Evolutionary conservation across 2,888 invertebrate genomes (phyloP).

Genomic region (Gortyna flavago): DNA sequence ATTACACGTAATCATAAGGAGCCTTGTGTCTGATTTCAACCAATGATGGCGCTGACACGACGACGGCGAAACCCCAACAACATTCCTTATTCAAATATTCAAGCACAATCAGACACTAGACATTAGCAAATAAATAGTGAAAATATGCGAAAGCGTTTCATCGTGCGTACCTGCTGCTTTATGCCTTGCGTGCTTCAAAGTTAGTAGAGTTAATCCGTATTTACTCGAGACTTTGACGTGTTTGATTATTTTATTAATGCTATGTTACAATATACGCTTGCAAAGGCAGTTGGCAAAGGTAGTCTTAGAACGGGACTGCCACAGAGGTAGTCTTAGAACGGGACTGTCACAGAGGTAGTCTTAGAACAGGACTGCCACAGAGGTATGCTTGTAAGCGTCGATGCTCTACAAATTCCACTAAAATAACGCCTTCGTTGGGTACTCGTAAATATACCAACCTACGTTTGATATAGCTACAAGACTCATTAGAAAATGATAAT

Average conservation of each 20-base stretch:
- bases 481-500: conserved; percentile 2
- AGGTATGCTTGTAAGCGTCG: not conserved
- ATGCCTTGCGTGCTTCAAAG: conserved; percentile 26
- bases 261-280: not conserved
- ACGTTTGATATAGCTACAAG: not conserved
- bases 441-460: conserved; percentile 5
- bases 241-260: not conserved
- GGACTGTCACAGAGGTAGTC: not conserved
- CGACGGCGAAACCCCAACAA: not conserved
- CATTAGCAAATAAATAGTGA: conserved; percentile 8
- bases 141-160: conserved; percentile 22
- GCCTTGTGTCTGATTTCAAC: not conserved
- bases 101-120: too few relatives aligned
- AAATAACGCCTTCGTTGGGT: not conserved
- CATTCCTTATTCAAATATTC: not conserved
- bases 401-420: not conserved
- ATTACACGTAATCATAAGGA: not conserved
- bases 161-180: not conserved
- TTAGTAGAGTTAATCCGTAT: conserved; percentile 2
- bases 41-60: too few relatives aligned
- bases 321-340: not conserved
- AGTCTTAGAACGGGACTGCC: not conserved
- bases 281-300: too few relatives aligned
- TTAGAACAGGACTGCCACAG: not conserved
- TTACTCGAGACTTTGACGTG: conserved; percentile 20